Evolutionary conservation across 2,888 invertebrate genomes (phyloP).

Genomic region (Hermodice carunculata): DNA sequence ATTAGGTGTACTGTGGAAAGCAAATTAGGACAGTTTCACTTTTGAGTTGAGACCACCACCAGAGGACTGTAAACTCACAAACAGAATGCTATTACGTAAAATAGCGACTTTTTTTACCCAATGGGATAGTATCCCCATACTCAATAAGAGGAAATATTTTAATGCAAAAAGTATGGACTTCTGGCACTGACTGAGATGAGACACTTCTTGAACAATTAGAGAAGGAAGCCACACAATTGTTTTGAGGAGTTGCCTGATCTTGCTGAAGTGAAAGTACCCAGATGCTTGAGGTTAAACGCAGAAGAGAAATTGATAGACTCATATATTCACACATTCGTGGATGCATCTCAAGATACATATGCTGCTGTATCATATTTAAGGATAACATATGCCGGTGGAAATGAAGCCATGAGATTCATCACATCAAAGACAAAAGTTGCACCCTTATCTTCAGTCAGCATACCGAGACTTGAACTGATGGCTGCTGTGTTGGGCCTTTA

Average conservation of each 20-base stretch:
- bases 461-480: conserved; percentile 20
- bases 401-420: not conserved
- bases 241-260: conserved; percentile 11
- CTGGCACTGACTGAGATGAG: conserved; percentile 24
- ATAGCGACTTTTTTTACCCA: conserved; percentile 6
- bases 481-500: conserved; percentile 6
- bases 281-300: conserved; percentile 6
- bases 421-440: conserved; percentile 18
- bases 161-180: conserved; percentile 20
- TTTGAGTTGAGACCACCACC: not conserved
- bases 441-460: conserved; percentile 12
- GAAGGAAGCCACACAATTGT: conserved; percentile 3
- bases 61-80: not conserved
- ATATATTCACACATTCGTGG: conserved; percentile 12
- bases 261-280: conserved; percentile 1
- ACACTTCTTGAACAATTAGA: not conserved
- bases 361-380: conserved; percentile 8
- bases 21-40: conserved; percentile 10
- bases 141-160: conserved; percentile 10
- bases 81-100: too few species aligned
- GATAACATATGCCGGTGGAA: not conserved
- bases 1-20: conserved; percentile 15
- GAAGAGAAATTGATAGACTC: not conserved
- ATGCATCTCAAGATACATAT: conserved; percentile 23
- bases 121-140: conserved; percentile 4